Evolutionary conservation across 1,140 invertebrate genomes (phyloP), one percentile per base, ranked within the genome.

Genomic region (Drosophila novamexicana): DNA sequence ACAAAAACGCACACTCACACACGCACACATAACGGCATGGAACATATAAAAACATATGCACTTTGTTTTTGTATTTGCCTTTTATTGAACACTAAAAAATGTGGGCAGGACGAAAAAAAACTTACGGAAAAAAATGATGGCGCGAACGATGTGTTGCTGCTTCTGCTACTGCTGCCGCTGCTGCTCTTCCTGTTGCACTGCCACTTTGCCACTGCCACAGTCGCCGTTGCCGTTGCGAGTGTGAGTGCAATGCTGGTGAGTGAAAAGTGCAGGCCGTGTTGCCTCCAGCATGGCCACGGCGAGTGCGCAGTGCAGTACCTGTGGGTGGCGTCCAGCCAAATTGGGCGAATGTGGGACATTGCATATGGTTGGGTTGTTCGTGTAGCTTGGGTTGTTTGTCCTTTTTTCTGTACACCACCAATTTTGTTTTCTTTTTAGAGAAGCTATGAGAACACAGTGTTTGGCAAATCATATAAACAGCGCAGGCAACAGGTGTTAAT

Each of bases 401-500:
- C 66, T 56, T 85, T 65, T 72, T 85, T 64, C 56, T 68, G 77
- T 81, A 79, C 50, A 77, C 62, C 62, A 59, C 22, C 45, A 59
- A 72, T 52, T 67, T 59, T 45, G 14, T 37, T 37, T 49, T 29
- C 47, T 66, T 61, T 44, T 52, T 52, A 58, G 44, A 32, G 52
- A n/a, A 9, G 45, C 22, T 32, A 62, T 40, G 37, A 50, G 76
- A 61, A 72, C 75, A 62, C 70, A 69, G 63, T 62, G 64, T 65
- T 64, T 59, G 54, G 56, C 54, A 69, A 75, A 71, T 53, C 52
- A 63, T 65, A 66, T 64, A 65, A 81, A 76, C 36, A 37, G 29
- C 7, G 40, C 34, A 9, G 52, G 72, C 82, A 86, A 86, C 82
- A 86, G 83, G 82, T 86, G 79, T 12, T 65, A 45, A 47, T 53